Conservation (phyloP, 2,888 invertebrate species). For the Saturnia japonica region DNA sequence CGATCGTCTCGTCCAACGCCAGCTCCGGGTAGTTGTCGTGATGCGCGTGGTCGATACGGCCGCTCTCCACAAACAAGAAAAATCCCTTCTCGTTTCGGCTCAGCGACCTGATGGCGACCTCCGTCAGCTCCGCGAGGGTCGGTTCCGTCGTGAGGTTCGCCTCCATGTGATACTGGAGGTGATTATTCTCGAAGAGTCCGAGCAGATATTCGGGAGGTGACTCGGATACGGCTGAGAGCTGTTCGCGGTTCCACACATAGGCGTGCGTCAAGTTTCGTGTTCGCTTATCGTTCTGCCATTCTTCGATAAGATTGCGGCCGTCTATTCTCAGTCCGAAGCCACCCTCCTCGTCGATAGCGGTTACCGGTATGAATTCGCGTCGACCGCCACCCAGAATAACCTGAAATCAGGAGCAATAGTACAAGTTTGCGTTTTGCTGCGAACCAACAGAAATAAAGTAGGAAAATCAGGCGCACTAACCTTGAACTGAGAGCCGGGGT, state of each 20-base stretch:
- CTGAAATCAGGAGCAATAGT: slow-evolving; percentile 44
- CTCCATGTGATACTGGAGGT: slow-evolving; percentile 86
- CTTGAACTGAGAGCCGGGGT: slow-evolving; percentile 85
- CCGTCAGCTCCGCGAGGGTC: slow-evolving; percentile 72
- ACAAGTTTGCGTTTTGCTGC: background rate
- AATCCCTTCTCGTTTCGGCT: slow-evolving; percentile 85
- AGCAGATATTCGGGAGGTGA: slow-evolving; percentile 83
- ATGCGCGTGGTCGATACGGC: slow-evolving; percentile 86
- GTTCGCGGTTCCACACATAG: slow-evolving; percentile 83
- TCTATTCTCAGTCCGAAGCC: slow-evolving; percentile 76
- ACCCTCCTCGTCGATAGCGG: slow-evolving; percentile 77
- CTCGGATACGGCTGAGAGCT: slow-evolving; percentile 64
- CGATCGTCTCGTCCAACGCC: slow-evolving; percentile 86
- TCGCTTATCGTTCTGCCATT: slow-evolving; percentile 82
- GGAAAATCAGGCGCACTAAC: slow-evolving; percentile 51
- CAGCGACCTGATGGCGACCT: slow-evolving; percentile 86
- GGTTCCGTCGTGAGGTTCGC: slow-evolving; percentile 59
- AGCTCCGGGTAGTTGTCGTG: slow-evolving; percentile 81
- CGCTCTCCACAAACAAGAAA: slow-evolving; percentile 88
- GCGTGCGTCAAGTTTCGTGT: slow-evolving; percentile 54
- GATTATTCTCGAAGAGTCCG: slow-evolving; percentile 84
- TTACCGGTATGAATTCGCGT: slow-evolving; percentile 83
- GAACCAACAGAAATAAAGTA: background rate
- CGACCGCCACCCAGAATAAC: slow-evolving; percentile 89
- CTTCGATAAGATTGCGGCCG: slow-evolving; percentile 84